These are phyloP conservation scores for Mesoligia furuncula DNA, from an alignment of 2,888 invertebrate genomes.

Conservation along the genomic window DNA sequence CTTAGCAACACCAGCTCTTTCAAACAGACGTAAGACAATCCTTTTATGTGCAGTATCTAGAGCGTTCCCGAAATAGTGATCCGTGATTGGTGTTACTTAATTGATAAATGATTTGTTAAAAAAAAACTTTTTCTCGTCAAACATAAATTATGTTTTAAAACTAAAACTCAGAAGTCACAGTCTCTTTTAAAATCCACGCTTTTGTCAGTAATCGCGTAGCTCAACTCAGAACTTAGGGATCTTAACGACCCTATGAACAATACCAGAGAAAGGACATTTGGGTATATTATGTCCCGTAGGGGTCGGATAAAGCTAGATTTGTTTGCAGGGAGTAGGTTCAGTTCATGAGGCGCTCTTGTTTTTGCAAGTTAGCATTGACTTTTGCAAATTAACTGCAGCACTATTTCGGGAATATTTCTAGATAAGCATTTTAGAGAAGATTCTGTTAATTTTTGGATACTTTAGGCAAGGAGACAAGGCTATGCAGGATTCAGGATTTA, in stretches of 20 bases:
- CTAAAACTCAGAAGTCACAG: background rate
- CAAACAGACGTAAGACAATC: slow-evolving; percentile 76
- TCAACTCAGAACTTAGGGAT: background rate
- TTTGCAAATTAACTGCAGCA: background rate
- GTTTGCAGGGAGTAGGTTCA: background rate
- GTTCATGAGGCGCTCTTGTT: background rate
- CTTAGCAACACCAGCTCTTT: slow-evolving; percentile 62
- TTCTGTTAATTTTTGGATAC: background rate
- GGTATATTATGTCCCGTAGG: background rate
- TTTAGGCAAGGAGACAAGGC: background rate
- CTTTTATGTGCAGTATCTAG: background rate
- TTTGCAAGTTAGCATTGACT: background rate
- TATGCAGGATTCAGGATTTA: background rate
- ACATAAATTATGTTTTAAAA: background rate
- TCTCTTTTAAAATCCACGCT: background rate
- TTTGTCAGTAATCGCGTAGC: background rate
- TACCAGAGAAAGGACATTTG: background rate
- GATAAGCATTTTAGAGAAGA: background rate
- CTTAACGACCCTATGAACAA: background rate
- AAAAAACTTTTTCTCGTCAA: background rate
- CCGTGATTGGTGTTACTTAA: background rate
- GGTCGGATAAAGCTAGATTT: background rate
- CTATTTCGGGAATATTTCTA: slow-evolving; percentile 26
- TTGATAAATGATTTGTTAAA: background rate
- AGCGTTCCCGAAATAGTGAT: slow-evolving; percentile 9